Base-by-base conservation (phyloP, 2,888 invertebrate species). In the Magallana nippona region DNA sequence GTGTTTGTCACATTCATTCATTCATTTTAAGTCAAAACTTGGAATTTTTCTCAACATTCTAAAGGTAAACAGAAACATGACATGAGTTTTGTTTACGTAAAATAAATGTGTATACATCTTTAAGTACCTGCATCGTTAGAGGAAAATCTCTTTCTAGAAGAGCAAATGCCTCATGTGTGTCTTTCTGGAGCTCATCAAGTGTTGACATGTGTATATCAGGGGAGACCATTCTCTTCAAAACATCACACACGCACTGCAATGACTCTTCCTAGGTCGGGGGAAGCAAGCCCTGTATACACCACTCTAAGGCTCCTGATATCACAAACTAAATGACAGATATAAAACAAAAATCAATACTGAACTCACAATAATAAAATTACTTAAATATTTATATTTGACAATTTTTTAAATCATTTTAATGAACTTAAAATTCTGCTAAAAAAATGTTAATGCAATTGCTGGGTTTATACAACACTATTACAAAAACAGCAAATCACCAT, bases 61-160 rank as follows among this genome's bases (percentile, higher is more conserved):
- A n/a, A n/a, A n/a, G n/a, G n/a, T n/a, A n/a, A n/a, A n/a, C n/a
- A n/a, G n/a, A n/a, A n/a, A n/a, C n/a, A n/a, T 62, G n/a, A 63
- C 79, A 79, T 55, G 83, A 79, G 79, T 60, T 15, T 32, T 32
- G 32, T 32, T 32, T 32, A 32, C 32, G 2, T 32, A 32, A 32
- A 32, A 32, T 32, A 2, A 1, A 32, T 32, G 32, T 2, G 32
- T 32, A 32, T 32, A 1, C 32, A 32, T 1, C 32, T 32, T 1
- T 32, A 32, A 32, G 32, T 79, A 81, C 81, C 81, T 81, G 81
- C 56, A 82, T 19, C 11, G 82, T 82, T 19, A 82, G 58, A 58
- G 83, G 83, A 79, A 83, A 83, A 63, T 83, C 83, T 56, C 83
- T 55, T 55, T 83, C 79, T 15, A 83, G 57, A 13, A 83, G n/a